Conservation (phyloP, 2,797 vertebrate species). For the Dermochelys coriacea region DNA sequence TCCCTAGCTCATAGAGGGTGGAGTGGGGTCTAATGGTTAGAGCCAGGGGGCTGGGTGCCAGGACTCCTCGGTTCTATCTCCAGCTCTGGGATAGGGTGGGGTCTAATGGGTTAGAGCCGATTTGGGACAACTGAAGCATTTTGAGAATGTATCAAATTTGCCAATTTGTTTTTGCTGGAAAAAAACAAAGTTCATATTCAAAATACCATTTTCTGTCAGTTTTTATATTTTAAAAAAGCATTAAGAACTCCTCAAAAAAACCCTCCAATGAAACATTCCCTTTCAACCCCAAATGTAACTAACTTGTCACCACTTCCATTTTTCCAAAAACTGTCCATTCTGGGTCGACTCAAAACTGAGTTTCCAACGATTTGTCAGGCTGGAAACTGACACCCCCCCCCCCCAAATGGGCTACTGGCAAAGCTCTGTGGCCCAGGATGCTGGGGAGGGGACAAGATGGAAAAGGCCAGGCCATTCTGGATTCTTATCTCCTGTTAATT, state of each 20-base stretch:
- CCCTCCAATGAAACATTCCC: not conserved
- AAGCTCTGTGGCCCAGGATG: not conserved
- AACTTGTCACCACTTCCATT: not conserved
- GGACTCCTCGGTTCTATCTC: accelerated
- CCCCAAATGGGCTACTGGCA: not conserved
- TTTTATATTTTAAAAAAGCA: not conserved
- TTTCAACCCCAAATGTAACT: not conserved
- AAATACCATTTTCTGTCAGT: no score
- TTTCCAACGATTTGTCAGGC: not conserved
- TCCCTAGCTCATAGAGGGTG: no score
- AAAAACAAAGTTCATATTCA: not conserved
- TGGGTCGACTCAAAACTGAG: not conserved
- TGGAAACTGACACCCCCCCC: not conserved
- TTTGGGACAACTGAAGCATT: not conserved
- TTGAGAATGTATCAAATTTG: not conserved
- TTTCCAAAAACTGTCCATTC: not conserved
- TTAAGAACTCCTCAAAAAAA: not conserved
- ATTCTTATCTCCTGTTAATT: not conserved
- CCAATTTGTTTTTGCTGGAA: not conserved
- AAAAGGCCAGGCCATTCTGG: not conserved
- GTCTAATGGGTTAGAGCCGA: not conserved
- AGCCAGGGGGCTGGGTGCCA: no score
- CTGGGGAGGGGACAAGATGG: not conserved
- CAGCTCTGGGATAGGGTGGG: no score
- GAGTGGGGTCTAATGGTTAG: no score